A percentile compares a stretch with the other conserved stretches of the same genome.
These are phyloP conservation scores for Stegodyphus dumicola DNA, from an alignment of 1,140 invertebrate species.

Conservation along the genomic window DNA sequence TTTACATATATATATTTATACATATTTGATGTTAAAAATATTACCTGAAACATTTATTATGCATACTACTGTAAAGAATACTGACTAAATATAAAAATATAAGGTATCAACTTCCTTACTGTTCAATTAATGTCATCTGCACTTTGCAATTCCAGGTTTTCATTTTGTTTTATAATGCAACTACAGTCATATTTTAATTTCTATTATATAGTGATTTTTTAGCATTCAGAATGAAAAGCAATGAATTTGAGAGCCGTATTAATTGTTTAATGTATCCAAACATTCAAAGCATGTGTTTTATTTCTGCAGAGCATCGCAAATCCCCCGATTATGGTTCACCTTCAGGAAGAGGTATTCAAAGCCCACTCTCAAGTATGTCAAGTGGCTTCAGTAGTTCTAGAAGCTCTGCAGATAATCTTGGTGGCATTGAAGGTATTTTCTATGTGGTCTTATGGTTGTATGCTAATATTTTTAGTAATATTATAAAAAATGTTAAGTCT, in stretches of 20 bases:
- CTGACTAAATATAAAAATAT: no score
- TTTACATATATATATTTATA: no score
- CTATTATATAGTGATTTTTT: no score
- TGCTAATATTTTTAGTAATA: not conserved
- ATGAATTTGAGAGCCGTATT: not conserved
- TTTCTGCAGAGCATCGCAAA: conserved; percentile 57
- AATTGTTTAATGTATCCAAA: not conserved
- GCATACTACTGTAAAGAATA: no score
- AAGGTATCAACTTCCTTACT: no score
- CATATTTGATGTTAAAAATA: no score
- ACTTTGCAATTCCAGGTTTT: no score
- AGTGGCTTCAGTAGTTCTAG: conserved; percentile 91
- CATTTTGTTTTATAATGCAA: no score
- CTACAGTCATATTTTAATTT: no score
- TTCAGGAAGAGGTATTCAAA: conserved; percentile 69
- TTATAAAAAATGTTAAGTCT: not conserved
- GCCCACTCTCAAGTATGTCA: conserved; percentile 85
- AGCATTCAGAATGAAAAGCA: no score
- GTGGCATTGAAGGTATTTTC: conserved; percentile 76
- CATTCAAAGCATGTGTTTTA: not conserved
- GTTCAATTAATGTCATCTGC: no score
- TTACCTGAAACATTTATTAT: no score
- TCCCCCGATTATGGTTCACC: conserved; percentile 63
- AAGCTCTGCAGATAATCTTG: conserved; percentile 90
- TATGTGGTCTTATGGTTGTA: not conserved